phyloP scores from a whole-genome alignment of 2,797 vertebrate species.

The Sebastes steindachneri region DNA sequence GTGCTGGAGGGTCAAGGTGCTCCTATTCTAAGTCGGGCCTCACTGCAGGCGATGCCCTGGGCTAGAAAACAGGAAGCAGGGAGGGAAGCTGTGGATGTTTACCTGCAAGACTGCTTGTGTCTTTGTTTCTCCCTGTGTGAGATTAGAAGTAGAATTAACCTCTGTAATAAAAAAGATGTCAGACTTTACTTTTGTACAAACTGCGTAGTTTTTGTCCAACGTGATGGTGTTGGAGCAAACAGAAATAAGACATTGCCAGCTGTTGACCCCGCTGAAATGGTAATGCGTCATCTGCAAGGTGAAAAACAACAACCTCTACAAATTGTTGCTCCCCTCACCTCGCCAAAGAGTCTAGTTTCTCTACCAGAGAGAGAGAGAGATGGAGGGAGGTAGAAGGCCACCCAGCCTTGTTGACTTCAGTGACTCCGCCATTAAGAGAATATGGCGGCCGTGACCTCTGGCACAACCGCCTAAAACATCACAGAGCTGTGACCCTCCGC shows the following conservation, averaged over 20 bases:
- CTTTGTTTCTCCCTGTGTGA: neutral
- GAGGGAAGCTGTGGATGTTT: neutral
- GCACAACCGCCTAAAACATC: constrained; percentile 68
- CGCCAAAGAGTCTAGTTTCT: constrained; percentile 21
- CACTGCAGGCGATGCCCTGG: constrained; percentile 40
- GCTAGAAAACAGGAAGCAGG: constrained; percentile 38
- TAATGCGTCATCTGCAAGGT: constrained; percentile 11
- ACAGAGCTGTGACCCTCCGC: constrained; percentile 53
- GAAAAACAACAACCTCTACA: constrained; percentile 3
- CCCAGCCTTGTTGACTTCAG: constrained; percentile 78
- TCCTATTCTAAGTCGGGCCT: constrained; percentile 29
- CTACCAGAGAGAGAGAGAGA: neutral
- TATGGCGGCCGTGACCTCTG: constrained; percentile 78
- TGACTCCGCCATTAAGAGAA: constrained; percentile 79
- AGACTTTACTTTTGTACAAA: neutral
- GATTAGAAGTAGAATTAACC: neutral
- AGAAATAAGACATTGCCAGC: neutral
- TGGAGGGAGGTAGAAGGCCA: constrained; percentile 53
- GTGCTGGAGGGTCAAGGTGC: constrained; percentile 39
- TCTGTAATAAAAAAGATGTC: neutral
- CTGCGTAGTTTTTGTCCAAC: neutral
- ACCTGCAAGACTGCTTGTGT: neutral
- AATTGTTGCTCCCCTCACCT: neutral
- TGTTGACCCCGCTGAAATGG: neutral
- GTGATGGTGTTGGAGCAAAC: neutral